A percentile compares a stretch with the other conserved stretches of the same genome.
Conservation (phyloP, 2,888 invertebrate species). For the Ceriagrion tenellum region DNA sequence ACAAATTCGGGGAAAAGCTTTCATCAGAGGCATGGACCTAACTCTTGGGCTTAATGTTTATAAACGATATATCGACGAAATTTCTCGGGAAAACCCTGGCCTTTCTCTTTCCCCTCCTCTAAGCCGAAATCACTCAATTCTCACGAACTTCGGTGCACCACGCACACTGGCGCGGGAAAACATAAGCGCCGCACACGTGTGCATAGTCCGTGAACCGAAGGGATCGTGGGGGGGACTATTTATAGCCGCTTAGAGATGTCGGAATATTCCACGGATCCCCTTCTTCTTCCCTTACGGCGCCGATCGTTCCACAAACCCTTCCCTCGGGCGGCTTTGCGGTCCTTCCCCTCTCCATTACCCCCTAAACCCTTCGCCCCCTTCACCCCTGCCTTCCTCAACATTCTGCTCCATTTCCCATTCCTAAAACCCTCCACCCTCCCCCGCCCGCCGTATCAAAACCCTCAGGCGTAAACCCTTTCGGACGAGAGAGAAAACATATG, state of each 20-base stretch:
- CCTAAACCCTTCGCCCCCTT: not conserved
- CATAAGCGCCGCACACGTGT: not conserved
- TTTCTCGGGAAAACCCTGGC: not conserved
- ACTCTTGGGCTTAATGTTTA: not conserved
- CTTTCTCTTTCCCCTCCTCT: not conserved
- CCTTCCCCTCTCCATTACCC: not conserved
- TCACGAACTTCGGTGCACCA: not conserved
- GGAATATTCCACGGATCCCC: slow-evolving; percentile 46
- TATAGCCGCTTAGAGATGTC: slow-evolving; percentile 24
- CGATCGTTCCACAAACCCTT: not conserved
- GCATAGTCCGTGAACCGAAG: slow-evolving; percentile 5
- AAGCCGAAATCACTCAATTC: not conserved
- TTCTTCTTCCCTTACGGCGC: not conserved
- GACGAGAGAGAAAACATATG: not conserved
- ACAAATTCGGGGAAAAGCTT: not conserved
- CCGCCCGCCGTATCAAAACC: not conserved
- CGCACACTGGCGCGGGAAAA: not conserved
- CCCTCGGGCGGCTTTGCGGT: not conserved
- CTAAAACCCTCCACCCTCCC: not conserved
- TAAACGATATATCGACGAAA: not conserved
- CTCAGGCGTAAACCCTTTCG: not conserved
- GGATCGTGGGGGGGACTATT: not conserved
- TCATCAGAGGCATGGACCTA: not conserved
- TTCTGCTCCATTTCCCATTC: not conserved
- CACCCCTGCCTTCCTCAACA: not conserved